phyloP scores from a whole-genome alignment of 2,113 vertebrate genomes.

The Synodontis membranacea region DNA sequence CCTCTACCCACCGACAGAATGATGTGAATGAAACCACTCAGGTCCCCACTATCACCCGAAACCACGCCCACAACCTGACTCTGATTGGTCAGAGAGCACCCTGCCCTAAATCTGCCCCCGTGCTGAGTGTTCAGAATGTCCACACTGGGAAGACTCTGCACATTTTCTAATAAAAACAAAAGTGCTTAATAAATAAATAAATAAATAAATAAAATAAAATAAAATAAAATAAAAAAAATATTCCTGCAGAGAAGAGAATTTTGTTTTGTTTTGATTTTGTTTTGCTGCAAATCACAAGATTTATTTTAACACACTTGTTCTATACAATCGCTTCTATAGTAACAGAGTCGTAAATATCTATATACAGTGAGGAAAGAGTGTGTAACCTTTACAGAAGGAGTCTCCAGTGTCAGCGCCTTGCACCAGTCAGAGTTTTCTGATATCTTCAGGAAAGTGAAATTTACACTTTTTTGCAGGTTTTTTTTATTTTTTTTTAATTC shows the following conservation, averaged over 20 bases:
- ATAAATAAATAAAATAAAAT: no score
- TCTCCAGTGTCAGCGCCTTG: no score
- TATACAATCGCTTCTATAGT: neutral
- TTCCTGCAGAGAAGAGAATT: no score
- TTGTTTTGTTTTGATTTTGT: no score
- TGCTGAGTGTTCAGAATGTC: neutral
- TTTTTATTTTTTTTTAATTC: no score
- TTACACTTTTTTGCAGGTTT: neutral
- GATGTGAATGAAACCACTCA: neutral
- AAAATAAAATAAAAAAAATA: no score
- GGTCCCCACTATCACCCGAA: neutral
- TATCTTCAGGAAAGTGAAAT: neutral
- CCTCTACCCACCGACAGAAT: neutral
- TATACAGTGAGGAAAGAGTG: neutral
- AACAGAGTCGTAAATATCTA: neutral
- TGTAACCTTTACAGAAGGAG: neutral
- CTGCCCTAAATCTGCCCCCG: neutral
- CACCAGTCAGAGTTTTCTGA: no score
- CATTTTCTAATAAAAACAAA: no score
- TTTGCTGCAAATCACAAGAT: no score
- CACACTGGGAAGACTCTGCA: neutral
- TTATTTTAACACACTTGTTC: neutral
- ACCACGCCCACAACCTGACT: neutral
- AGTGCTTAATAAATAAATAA: no score
- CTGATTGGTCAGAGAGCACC: constrained; percentile 4